A percentile compares a stretch with the other conserved stretches of the same genome.
phyloP scores from a whole-genome alignment of 2,113 vertebrate genomes.

The Psilopogon haemacephalus region DNA sequence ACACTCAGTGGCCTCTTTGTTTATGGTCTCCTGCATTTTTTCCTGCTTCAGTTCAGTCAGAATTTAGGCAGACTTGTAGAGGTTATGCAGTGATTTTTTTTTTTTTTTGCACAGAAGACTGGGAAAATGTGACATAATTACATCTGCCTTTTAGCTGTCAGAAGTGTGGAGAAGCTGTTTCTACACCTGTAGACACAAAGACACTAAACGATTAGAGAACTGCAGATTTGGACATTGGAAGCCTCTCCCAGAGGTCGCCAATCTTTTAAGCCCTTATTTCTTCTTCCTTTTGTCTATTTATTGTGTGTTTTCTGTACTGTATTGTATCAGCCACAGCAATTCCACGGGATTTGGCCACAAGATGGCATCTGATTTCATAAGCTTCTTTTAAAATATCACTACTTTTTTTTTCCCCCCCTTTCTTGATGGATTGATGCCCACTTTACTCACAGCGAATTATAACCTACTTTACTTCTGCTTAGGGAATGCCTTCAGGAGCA shows the following conservation, averaged over 20 bases:
- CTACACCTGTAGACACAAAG: background rate
- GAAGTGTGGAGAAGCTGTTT: background rate
- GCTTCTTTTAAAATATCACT: background rate
- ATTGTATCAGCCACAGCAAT: background rate
- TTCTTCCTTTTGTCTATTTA: background rate
- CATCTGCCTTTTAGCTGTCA: background rate
- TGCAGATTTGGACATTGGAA: background rate
- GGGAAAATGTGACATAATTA: background rate
- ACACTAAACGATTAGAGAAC: background rate
- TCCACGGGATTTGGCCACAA: slow-evolving; percentile 57
- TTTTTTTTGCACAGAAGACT: background rate
- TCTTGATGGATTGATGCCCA: background rate
- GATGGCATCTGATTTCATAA: slow-evolving; percentile 67
- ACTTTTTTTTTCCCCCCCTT: background rate
- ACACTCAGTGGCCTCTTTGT: background rate
- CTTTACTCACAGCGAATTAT: slow-evolving; percentile 43
- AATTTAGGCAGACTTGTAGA: background rate
- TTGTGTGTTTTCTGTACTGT: background rate
- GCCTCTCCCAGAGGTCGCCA: background rate
- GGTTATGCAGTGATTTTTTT: background rate
- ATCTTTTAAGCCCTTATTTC: background rate
- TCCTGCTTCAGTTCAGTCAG: background rate
- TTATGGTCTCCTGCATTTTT: background rate
- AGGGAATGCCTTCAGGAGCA: slow-evolving; percentile 8
- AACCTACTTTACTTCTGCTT: slow-evolving; percentile 27